phyloP scores from a whole-genome alignment of 1,140 invertebrate species.

The Zaprionus lachaisei region DNA sequence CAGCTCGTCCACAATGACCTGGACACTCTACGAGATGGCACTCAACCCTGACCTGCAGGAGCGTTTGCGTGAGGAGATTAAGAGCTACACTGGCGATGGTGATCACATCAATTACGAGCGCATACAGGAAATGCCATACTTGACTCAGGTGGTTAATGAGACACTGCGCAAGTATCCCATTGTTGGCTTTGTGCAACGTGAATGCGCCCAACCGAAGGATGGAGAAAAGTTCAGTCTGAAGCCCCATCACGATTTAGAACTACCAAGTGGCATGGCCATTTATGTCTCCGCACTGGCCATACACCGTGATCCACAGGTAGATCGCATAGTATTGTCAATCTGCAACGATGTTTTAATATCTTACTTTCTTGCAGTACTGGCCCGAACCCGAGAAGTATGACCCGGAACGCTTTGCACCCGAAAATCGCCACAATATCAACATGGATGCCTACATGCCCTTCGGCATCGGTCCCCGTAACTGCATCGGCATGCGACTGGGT shows the following conservation, averaged over 20 bases:
- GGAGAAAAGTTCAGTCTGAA: constrained; percentile 60
- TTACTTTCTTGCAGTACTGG: constrained; percentile 85
- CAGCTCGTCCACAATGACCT: constrained; percentile 88
- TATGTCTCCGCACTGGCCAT: constrained; percentile 60
- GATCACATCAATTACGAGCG: constrained; percentile 87
- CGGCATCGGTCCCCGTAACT: constrained; percentile 90
- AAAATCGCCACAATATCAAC: constrained; percentile 85
- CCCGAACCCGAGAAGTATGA: constrained; percentile 88
- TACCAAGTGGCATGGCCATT: constrained; percentile 64
- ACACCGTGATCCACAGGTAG: constrained; percentile 60
- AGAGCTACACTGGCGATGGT: constrained; percentile 82
- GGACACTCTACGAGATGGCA: constrained; percentile 88
- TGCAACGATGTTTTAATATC: not conserved
- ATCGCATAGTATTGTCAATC: not conserved
- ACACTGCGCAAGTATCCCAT: constrained; percentile 73
- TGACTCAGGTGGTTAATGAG: constrained; percentile 86
- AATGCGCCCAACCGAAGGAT: constrained; percentile 48
- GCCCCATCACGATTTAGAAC: constrained; percentile 41
- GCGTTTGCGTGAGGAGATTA: constrained; percentile 87
- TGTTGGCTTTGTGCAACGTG: constrained; percentile 58
- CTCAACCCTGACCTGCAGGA: constrained; percentile 88
- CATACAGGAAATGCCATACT: constrained; percentile 87
- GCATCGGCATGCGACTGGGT: constrained; percentile 87
- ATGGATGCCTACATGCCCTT: constrained; percentile 87
- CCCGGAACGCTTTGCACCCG: constrained; percentile 87